Base-by-base conservation (phyloP, 1,140 invertebrate species). In the Bombus confusus region DNA sequence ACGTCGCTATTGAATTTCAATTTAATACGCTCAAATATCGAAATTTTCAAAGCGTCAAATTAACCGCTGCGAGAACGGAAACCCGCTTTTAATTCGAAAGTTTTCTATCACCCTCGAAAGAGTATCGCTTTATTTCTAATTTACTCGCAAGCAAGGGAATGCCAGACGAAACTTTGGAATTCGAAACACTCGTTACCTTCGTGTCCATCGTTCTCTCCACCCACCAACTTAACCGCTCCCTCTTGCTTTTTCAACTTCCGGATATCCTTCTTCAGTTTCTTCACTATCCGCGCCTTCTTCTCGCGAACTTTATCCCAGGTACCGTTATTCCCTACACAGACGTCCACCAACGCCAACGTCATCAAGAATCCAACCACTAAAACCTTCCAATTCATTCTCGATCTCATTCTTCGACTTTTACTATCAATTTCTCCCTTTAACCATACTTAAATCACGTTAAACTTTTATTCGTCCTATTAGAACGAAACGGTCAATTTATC, bases 151-250 rank as follows among this genome's bases (percentile, higher is more conserved):
- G 0, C 10, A 3, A 1, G 59, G 10, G 3, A n/a, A n/a, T 12
- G 59, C 28, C 59, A 9, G 15, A 34, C 13, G 34, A 34, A 71
- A 41, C 1, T 72, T 28, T n/a, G 28, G 37, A 72, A 5, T 22
- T 62, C 31, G 57, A n/a, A 39, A 39, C 31, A 6, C 39, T 18
- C 12, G 18, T 80, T 95, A 97, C 97, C 97, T 96, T 98, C 97
- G 90, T 96, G 95, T 25, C 93, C 96, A 8, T 95, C 93, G 25
- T 78, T 64, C 13, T 87, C 86, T 2, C 97, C 97, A 34, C 97
- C 97, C 10, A 97, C 95, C 2, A 98, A 94, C 87, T 96, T 96
- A 28, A 98, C 91, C 81, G 96, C 96, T n/a, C 97, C 97, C 81
- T 98, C 97, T 82, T 96, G 95, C 92, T 97, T 96, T 90, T 97